Base-by-base conservation (phyloP, 2,797 vertebrate species). In the Gouania willdenowi region DNA sequence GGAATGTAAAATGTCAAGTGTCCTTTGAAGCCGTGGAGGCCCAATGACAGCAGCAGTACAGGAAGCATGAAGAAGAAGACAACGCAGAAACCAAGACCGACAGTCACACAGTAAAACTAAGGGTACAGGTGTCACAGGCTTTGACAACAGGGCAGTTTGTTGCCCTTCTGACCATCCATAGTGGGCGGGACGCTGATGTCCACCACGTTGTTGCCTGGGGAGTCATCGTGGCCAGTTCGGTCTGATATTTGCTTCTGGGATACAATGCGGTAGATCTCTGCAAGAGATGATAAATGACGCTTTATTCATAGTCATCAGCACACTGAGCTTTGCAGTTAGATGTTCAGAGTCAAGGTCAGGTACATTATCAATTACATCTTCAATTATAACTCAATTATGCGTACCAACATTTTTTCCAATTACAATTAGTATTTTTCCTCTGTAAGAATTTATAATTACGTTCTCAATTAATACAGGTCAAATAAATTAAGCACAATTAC, bases 201-300 rank as follows among this genome's bases (percentile, higher is more conserved):
- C 61, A 91, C 89, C 40, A 91, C 89, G 1, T 98, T 98, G 91
- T 97, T 97, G 56, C 95, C 93, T 0, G 95, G 95, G 74, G 95
- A 98, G 51, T 98, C 95, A 1, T 98, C 92, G 0, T 97, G 91
- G 0, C 86, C 90, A 6, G 92, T 93, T 22, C 93, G 85, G 75
- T 98, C 95, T 0, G 93, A 92, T 8, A 98, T 97, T 78, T 98
- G 95, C 88, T 95, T 97, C 88, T 97, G 95, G 8, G 94, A 98
- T 53, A 98, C 94, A 0, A 98, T 98, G 58, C 93, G 92, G 81
- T 98, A 95, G 79, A 95, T 98, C 81, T 98, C 95, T 98, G 82
- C 6, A 17, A 37, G 85, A 90, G 3, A 88, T 87, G 47, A 91
- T 83, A 1, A 1, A 83, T 79, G 73, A 90, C 85, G 41, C 2